Percentiles rank a stretch among this genome's conserved stretches.
phyloP scores from a whole-genome alignment of 37 sponge, comb jelly and placozoan genomes.

The Eunapius fragilis region DNA sequence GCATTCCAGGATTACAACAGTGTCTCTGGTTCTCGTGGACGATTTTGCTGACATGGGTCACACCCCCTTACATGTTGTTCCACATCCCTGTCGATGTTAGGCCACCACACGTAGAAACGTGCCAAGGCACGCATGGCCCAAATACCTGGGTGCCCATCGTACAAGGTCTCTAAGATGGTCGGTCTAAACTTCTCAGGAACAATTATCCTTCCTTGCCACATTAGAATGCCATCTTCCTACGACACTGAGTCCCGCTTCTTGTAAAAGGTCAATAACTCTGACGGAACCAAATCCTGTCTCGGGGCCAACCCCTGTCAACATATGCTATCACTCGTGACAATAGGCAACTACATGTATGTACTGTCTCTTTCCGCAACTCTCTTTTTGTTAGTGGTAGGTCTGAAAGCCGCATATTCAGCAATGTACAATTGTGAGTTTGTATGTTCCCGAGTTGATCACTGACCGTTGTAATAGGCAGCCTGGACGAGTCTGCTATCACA shows the following conservation, averaged over 20 bases:
- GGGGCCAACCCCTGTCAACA: conserved; percentile 15
- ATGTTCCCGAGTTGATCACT: too few species aligned
- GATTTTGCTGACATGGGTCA: conserved; percentile 9
- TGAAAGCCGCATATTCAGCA: not conserved
- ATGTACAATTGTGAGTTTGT: too few species aligned
- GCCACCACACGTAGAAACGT: conserved; percentile 31
- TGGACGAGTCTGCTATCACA: too few species aligned
- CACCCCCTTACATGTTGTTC: not conserved
- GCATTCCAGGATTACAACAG: conserved; percentile 26
- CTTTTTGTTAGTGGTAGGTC: not conserved
- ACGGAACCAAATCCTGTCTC: not conserved
- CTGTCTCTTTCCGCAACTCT: too few species aligned
- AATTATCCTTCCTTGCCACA: conserved; percentile 28
- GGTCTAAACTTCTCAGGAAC: not conserved
- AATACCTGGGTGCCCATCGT: conserved; percentile 37
- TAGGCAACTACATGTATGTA: too few species aligned
- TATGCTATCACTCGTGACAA: not conserved
- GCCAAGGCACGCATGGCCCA: conserved; percentile 24
- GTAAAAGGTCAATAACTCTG: too few species aligned
- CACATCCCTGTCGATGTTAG: conserved; percentile 25
- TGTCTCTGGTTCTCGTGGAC: not conserved
- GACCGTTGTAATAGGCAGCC: not conserved
- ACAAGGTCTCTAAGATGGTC: not conserved
- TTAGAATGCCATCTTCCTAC: not conserved
- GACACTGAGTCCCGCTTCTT: too few species aligned